phyloP scores from a whole-genome alignment of 1,140 invertebrate genomes.

The Zaprionus gabonicus region DNA sequence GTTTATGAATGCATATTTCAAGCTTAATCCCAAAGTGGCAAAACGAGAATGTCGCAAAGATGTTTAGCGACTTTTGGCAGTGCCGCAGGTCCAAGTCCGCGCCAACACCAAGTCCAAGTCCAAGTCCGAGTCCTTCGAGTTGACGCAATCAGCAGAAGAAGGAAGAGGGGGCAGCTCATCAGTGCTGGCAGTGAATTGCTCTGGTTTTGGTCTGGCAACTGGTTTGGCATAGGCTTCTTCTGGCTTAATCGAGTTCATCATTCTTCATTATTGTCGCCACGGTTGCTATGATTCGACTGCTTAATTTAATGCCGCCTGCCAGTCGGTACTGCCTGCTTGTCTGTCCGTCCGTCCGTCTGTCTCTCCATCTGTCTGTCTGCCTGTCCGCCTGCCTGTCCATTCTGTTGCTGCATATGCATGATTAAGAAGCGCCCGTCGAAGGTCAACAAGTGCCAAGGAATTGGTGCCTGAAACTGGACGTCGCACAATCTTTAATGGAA shows the following conservation, averaged over 20 bases:
- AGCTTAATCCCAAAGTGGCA: conserved; percentile 81
- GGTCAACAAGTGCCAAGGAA: conserved; percentile 79
- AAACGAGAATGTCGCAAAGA: conserved; percentile 76
- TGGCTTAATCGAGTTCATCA: conserved; percentile 81
- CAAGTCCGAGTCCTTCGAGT: conserved; percentile 8
- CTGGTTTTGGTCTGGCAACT: conserved; percentile 65
- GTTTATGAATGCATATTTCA: conserved; percentile 80
- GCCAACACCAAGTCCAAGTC: neutral
- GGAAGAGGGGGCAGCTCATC: neutral
- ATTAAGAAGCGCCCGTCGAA: conserved; percentile 65
- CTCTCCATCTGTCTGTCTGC: conserved; percentile 7
- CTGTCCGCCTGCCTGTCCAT: conserved; percentile 3
- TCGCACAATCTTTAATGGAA: conserved; percentile 76
- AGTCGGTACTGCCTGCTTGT: neutral
- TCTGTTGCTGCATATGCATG: conserved; percentile 54
- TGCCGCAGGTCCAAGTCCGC: conserved; percentile 19
- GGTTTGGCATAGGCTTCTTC: conserved; percentile 59
- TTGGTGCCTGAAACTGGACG: conserved; percentile 73
- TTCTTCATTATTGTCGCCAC: conserved; percentile 81
- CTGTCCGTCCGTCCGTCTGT: neutral
- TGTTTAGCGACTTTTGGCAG: conserved; percentile 68
- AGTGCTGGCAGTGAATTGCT: conserved; percentile 39
- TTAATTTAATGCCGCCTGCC: conserved; percentile 79
- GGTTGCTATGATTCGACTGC: conserved; percentile 68
- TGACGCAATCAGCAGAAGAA: neutral